Evolutionary conservation across 1,140 invertebrate genomes (phyloP).

Genomic region (Linepithema humile): DNA sequence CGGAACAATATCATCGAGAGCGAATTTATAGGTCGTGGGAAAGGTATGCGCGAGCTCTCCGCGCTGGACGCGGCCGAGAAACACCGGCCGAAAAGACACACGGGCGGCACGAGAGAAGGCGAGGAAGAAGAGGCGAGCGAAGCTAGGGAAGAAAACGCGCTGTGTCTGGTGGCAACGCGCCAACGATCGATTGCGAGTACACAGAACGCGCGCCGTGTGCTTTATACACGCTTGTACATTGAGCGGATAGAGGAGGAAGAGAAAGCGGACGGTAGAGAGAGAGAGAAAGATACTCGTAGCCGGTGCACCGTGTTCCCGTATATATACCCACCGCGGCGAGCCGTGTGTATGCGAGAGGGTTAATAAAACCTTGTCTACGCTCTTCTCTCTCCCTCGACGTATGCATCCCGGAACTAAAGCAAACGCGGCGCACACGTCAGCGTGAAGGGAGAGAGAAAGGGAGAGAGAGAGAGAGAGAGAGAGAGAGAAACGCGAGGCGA

Average conservation of each 20-base stretch:
- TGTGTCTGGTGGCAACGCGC: conserved; percentile 64
- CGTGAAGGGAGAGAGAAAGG: conserved; percentile 36
- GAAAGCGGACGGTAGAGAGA: background rate
- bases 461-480: conserved; percentile 19
- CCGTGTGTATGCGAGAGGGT: conserved; percentile 61
- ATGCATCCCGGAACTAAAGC: conserved; percentile 62
- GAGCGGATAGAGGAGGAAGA: conserved; percentile 2
- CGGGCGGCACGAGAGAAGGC: background rate
- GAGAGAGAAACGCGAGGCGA: conserved; percentile 26
- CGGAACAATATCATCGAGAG: conserved; percentile 72
- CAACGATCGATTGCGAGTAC: conserved; percentile 69
- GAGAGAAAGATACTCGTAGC: conserved; percentile 45
- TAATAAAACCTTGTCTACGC: conserved; percentile 68
- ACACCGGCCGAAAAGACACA: background rate
- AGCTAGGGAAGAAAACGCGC: conserved; percentile 41
- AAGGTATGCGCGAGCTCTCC: conserved; percentile 65
- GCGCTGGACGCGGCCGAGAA: background rate
- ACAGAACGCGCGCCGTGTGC: conserved; percentile 55
- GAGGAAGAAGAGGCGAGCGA: background rate
- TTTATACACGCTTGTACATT: conserved; percentile 61
- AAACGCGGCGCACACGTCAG: conserved; percentile 51
- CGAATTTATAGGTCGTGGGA: conserved; percentile 73
- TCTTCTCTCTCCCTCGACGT: conserved; percentile 6
- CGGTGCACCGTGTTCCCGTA: conserved; percentile 50
- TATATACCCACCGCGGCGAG: conserved; percentile 58